Evolutionary conservation across 2,797 vertebrate genomes (phyloP).

Genomic region (Dryobates pubescens): DNA sequence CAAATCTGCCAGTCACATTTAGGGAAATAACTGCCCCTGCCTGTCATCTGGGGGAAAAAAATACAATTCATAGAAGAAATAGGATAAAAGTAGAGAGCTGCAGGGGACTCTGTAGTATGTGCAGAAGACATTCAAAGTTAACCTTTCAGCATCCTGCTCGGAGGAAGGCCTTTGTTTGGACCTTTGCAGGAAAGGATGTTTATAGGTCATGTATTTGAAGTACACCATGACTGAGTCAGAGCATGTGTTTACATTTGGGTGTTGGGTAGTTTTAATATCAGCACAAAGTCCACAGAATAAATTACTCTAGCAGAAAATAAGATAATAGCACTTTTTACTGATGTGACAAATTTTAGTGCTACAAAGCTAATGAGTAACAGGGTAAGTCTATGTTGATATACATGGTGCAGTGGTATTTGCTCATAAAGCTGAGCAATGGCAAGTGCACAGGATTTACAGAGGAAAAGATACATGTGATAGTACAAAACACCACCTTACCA

Average conservation of each 20-base stretch:
- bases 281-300: not conserved
- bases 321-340: not conserved
- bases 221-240: not conserved
- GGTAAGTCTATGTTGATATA: not conserved
- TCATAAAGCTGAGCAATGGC: not conserved
- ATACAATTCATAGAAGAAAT: not conserved
- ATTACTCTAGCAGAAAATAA: not conserved
- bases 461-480: not conserved
- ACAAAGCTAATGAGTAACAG: not conserved
- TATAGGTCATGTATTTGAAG: conserved; percentile 43
- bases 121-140: not conserved
- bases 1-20: not conserved
- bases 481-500: not conserved
- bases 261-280: not conserved
- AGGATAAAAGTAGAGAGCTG: not conserved
- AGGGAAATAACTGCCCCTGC: not conserved
- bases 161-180: conserved; percentile 46
- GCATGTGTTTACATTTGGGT: not conserved
- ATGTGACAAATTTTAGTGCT: rapidly evolving
- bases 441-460: not conserved
- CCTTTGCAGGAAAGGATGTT: conserved; percentile 55
- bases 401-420: not conserved
- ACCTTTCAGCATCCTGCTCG: rapidly evolving
- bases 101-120: not conserved
- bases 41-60: not conserved